These are phyloP conservation scores for Spea hammondii DNA, from an alignment of 2,797 vertebrate species.

Conservation along the genomic window DNA sequence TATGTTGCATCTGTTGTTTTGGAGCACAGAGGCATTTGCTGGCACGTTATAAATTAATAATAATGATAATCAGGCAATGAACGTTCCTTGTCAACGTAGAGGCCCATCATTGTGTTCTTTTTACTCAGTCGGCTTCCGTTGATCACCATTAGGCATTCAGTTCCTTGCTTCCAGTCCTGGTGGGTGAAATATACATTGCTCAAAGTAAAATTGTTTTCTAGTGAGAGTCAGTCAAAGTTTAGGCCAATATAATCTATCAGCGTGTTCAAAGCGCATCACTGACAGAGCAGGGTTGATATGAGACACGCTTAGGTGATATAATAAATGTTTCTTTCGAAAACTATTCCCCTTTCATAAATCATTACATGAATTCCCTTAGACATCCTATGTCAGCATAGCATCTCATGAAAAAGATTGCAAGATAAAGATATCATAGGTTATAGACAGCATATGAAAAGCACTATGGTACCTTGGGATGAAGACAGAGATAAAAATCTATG, in stretches of 20 bases:
- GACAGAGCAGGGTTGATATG: background rate
- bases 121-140: background rate
- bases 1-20: too few relatives aligned
- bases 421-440: background rate
- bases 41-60: too few relatives aligned
- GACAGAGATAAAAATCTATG: background rate
- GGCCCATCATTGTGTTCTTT: too few relatives aligned
- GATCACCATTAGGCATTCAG: background rate
- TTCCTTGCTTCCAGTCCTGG: background rate
- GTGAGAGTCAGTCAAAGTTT: background rate
- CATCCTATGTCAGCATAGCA: background rate
- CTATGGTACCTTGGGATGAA: background rate
- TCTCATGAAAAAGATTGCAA: conserved; percentile 11
- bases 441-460: background rate
- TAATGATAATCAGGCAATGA: too few relatives aligned
- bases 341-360: conserved; percentile 19
- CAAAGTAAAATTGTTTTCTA: background rate
- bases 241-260: conserved; percentile 24
- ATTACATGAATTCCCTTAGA: conserved; percentile 13
- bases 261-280: conserved; percentile 13
- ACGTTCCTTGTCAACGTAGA: too few relatives aligned
- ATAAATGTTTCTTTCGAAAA: conserved; percentile 33
- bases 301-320: conserved; percentile 13
- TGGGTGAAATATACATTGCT: background rate
- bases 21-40: too few relatives aligned